phyloP scores from a whole-genome alignment of 2,113 vertebrate genomes.

The Leucopsar rothschildi region DNA sequence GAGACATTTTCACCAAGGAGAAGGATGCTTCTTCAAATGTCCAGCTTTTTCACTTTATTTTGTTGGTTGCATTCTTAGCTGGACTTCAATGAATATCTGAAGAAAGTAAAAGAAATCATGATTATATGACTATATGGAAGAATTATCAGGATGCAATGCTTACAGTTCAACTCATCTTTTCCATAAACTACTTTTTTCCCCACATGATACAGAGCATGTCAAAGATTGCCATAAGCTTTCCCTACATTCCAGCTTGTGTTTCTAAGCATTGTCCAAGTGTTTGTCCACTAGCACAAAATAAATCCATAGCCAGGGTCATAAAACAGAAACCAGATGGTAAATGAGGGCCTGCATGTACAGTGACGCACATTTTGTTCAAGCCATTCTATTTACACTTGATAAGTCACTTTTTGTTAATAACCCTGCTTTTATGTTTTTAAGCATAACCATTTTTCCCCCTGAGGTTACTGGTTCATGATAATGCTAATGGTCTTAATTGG shows the following conservation, averaged over 20 bases:
- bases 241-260: not conserved
- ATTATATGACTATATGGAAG: not conserved
- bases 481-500: constrained; percentile 24
- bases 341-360: not conserved
- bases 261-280: constrained; percentile 1
- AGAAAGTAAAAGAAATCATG: constrained; percentile 28
- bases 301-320: not conserved
- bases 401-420: constrained; percentile 30
- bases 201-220: not conserved
- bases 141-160: not conserved
- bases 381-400: constrained; percentile 42
- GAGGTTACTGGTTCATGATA: not conserved
- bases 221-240: not conserved
- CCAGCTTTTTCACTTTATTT: constrained; percentile 7
- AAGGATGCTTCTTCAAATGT: constrained; percentile 35
- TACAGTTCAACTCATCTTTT: not conserved
- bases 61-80: constrained; percentile 29
- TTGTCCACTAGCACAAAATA: constrained; percentile 1
- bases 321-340: constrained; percentile 39
- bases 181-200: not conserved
- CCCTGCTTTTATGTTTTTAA: not conserved
- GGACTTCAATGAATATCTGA: constrained; percentile 53
- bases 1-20: constrained; percentile 65
- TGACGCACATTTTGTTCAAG: constrained; percentile 35
- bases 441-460: not conserved